Evolutionary conservation across 2,113 vertebrate genomes (phyloP).

Genomic region (Heterochromis multidens): DNA sequence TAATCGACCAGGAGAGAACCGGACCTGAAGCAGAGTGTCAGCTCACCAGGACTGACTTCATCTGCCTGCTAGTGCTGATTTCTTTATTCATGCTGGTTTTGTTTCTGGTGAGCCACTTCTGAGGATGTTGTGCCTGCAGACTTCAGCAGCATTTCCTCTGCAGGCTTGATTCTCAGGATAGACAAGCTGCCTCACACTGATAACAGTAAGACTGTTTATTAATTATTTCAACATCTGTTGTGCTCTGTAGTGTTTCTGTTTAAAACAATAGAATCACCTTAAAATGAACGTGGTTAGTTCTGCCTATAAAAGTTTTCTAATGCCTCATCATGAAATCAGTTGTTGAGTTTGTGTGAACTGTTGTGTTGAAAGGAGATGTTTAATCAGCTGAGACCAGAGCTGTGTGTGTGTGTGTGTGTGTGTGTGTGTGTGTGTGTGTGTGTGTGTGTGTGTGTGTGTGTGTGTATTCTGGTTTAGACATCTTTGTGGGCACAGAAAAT

Average conservation of each 20-base stretch:
- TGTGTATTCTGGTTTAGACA: too few species aligned
- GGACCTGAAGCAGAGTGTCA: background rate
- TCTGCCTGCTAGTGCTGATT: background rate
- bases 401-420: too few species aligned
- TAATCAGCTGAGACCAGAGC: too few species aligned
- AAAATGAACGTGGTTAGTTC: too few species aligned
- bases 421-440: too few species aligned
- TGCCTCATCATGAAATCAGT: too few species aligned
- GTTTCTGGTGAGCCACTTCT: background rate
- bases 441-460: too few species aligned
- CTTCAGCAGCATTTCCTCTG: background rate
- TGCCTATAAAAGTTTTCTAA: too few species aligned
- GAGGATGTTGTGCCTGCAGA: background rate
- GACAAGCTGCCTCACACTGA: background rate
- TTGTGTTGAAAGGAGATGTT: too few species aligned
- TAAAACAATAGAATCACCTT: background rate
- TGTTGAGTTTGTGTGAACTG: too few species aligned
- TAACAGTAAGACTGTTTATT: background rate
- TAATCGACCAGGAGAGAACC: background rate
- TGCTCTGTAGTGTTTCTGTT: background rate
- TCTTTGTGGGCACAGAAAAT: too few species aligned
- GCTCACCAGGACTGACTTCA: background rate
- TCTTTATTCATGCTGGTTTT: background rate
- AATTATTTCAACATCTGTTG: background rate
- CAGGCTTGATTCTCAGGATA: background rate